A percentile compares a stretch with the other conserved stretches of the same genome.
phyloP scores from a whole-genome alignment of 2,113 vertebrate species.

The Telmatochromis sp. region DNA sequence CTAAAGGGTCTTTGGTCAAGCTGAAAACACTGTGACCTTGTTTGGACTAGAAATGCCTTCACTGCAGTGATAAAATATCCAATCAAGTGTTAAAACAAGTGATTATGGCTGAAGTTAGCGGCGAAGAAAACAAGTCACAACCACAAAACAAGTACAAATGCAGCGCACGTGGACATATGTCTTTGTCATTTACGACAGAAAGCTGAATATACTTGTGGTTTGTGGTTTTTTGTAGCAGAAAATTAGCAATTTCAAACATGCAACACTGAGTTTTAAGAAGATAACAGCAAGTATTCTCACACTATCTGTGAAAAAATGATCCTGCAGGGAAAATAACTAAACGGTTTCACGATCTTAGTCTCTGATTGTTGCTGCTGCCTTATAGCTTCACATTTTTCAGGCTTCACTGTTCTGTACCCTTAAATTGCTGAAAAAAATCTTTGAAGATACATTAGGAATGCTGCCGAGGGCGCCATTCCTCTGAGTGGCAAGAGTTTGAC shows the following conservation, averaged over 20 bases:
- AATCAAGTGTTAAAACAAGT: rapidly evolving
- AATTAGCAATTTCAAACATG: background rate
- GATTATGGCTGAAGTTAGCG: background rate
- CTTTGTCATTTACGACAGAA: background rate
- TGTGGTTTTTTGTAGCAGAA: background rate
- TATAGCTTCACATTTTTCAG: background rate
- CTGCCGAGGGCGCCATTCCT: background rate
- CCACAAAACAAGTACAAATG: background rate
- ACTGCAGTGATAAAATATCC: rapidly evolving
- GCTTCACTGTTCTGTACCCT: background rate
- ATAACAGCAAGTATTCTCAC: rapidly evolving
- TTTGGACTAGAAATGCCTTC: background rate
- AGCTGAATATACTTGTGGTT: background rate
- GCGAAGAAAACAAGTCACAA: background rate
- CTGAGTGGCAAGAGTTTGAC: background rate
- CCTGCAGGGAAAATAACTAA: background rate
- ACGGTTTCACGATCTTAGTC: rapidly evolving
- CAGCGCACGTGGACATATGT: rapidly evolving
- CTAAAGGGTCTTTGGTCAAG: background rate
- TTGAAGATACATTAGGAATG: background rate
- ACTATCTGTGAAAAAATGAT: background rate
- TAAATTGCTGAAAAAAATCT: background rate
- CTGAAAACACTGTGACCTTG: background rate
- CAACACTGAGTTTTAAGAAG: background rate
- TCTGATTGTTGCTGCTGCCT: background rate